Evolutionary conservation across 2,113 vertebrate species (phyloP), one percentile per base, ranked within the genome.

Genomic region (Grallaria varia): DNA sequence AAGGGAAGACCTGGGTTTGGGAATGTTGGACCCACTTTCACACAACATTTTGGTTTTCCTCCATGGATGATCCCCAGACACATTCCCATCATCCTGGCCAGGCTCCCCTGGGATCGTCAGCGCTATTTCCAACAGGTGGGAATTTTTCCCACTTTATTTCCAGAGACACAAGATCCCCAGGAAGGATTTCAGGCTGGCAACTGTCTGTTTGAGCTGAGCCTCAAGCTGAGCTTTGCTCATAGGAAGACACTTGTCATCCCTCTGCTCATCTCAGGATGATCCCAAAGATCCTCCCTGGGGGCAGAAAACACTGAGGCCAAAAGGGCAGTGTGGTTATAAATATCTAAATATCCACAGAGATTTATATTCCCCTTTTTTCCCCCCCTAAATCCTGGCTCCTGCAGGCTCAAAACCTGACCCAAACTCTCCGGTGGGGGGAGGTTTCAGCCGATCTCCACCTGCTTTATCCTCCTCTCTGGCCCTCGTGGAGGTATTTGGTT

Each of bases 311-410:
- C 0, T 2, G 55, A 42, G 59, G 42, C 31, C 24, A 39, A 44
- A 58, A 86, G 76, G 80, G 66, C 88, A 59, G 39, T 4, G 1
- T 59, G 55, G 59, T 35, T 91, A 33, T 84, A 47, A 42, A 60
- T 16, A 59, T 7, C 49, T 7, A n/a, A 4, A 50, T 1, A 31
- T 1, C 66, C 0, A 47, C 8, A 14, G 2, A 28, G 2, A 5
- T 6, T 14, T 8, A 1, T 16, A 8, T 18, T 39, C 17, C n/a
- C 12, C 15, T 13, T 14, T 13, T 14, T 37, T 31, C 28, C 27
- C 52, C 25, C 9, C 4, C 1, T 30, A 31, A 78, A 21, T 74
- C n/a, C 39, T 74, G 45, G 25, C 13, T 53, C 68, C n/a, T 53
- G 10, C 25, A 50, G 56, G 33, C 52, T 79, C 16, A 13, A 33